Evolutionary conservation across 1,140 invertebrate genomes (phyloP), one percentile per base, ranked within the genome.

Genomic region (Myzus persicae): DNA sequence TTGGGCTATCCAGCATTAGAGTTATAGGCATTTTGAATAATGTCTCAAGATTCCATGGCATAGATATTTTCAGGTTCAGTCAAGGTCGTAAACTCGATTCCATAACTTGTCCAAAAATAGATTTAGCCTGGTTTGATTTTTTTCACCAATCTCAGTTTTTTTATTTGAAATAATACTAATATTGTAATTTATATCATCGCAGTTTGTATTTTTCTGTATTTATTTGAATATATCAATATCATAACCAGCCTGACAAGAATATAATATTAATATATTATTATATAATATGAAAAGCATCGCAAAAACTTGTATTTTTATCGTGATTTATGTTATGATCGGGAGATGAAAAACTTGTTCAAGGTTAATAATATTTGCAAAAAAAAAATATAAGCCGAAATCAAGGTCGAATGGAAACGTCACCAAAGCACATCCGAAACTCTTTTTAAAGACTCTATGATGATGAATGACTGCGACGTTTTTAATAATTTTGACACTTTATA

Each of bases 11-110:
- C 22, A 89, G 36, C 24, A 38, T 54, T 40, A 26, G 26, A 67
- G 42, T 90, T n/a, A 44, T 67, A 67, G 26, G 9, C 31, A 90
- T 90, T 90, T 42, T 1, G 38, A 67, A 90, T 67, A 38, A n/a
- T 90, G 38, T 90, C 42, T 9, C n/a, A 42, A 38, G 48, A 91
- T 81, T 90, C 9, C 36, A 36, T 46, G 67, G 42, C 42, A 82
- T 91, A 93, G 38, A 84, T 93, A 82, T 93, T 54, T 85, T 85
- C 81, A 51, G 24, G 46, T 54, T 85, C 36, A 93, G n/a, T 82
- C 81, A 93, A 93, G 76, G 91, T 85, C 46, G 14, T 48, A 85
- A 93, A 93, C 91, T 85, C n/a, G 81, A 85, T 85, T 93, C n/a
- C 67, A 85, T 31, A 93, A 93, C 91, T 85, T 40, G 46, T 59